Evolutionary conservation across 2,888 invertebrate species (phyloP), one percentile per base, ranked within the genome.

Genomic region (Physocephala rufipes): DNA sequence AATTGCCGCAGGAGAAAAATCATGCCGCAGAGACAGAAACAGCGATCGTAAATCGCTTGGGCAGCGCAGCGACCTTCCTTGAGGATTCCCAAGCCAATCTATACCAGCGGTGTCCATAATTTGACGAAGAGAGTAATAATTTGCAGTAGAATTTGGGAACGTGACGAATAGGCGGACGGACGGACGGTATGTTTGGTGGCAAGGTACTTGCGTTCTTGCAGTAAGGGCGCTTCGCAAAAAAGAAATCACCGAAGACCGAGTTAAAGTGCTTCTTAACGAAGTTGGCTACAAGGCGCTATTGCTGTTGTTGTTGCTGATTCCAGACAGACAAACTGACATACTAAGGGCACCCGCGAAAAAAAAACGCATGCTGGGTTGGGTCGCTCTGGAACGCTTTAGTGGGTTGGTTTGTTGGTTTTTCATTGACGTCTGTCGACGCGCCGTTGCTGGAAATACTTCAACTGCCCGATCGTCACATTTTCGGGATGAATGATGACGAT

Each of bases 391-490:
- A 26, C 28, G 58, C 24, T 24, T 28, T 24, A 24, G 76, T 71
- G 76, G 76, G 76, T 75, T 72, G 73, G 76, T 78, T 76, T 78
- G 78, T 78, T 78, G 78, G 74, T 76, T 78, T 76, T 76, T 76
- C 72, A 73, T 74, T 78, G 76, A 76, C 74, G 76, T 74, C 76
- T 76, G 76, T 77, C 75, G 75, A 72, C 72, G 73, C 74, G 73
- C 65, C 61, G n/a, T 26, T 67, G 51, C 58, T 67, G 65, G 4
- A 16, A 36, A 21, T n/a, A 7, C 19, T n/a, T n/a, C n/a, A n/a
- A n/a, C 28, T 36, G 36, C 36, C 36, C 5, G 36, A 36, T 36
- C 36, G 9, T 4, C 36, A 36, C 36, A 9, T 36, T 36, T 36
- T 9, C 36, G 9, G 36, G 36, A 36, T 36, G 36, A 36, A 36